Conservation (phyloP, 2,888 invertebrate genomes). For the Oligia fasciuncula region DNA sequence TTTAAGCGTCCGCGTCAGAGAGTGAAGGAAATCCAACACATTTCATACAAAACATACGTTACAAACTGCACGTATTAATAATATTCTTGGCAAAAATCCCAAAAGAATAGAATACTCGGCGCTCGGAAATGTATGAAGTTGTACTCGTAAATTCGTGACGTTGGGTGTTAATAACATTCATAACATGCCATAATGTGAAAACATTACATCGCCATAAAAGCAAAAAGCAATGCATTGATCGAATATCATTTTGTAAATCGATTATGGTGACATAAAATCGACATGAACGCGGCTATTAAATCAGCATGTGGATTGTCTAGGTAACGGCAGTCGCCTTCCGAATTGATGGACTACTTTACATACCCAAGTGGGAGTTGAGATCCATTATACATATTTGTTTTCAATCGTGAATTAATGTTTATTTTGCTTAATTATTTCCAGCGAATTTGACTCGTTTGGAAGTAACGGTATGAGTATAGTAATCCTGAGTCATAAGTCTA, state of each 20-base stretch:
- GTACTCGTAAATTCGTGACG: constrained; percentile 50
- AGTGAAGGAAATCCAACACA: constrained; percentile 22
- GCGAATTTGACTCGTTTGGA: constrained; percentile 42
- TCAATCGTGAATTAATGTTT: constrained; percentile 43
- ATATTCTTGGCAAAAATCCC: constrained; percentile 61
- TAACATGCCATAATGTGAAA: constrained; percentile 45
- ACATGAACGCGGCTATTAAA: constrained; percentile 48
- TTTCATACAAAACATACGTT: constrained; percentile 24
- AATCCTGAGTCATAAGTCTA: constrained; percentile 35
- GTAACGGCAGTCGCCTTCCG: constrained; percentile 42
- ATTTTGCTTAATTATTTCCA: constrained; percentile 54
- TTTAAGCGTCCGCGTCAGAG: constrained; percentile 9
- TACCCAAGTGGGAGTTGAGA: constrained; percentile 41
- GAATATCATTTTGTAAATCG: constrained; percentile 51
- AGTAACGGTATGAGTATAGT: constrained; percentile 23
- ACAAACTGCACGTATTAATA: constrained; percentile 40
- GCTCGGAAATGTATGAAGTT: constrained; percentile 50
- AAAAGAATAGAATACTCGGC: constrained; percentile 55
- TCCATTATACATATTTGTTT: constrained; percentile 57
- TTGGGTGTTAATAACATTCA: constrained; percentile 43
- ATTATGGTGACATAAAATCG: constrained; percentile 47
- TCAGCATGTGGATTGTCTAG: constrained; percentile 43
- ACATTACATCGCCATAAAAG: constrained; percentile 46
- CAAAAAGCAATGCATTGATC: constrained; percentile 44
- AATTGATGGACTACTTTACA: constrained; percentile 51